phyloP scores from a whole-genome alignment of 2,113 vertebrate species.

The Bos taurus region ARS-UCD2.0 NC_037335.1:15294501-15295000 shows the following conservation, averaged over 20 bases:
- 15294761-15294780: slow-evolving; percentile 35
- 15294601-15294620: not conserved
- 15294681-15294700: not conserved
- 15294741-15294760: slow-evolving; percentile 48
- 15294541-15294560: not conserved
- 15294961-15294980: not conserved
- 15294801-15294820: slow-evolving; percentile 34
- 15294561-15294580: slow-evolving; percentile 37
- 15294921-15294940: slow-evolving; percentile 34
- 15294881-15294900: slow-evolving; percentile 30
- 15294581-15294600: not conserved
- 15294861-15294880: slow-evolving; percentile 53
- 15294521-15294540: not conserved
- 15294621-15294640: not conserved
- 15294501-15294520: not conserved
- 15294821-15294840: slow-evolving; percentile 37
- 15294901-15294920: slow-evolving; percentile 31
- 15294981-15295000: not conserved
- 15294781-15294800: slow-evolving; percentile 44
- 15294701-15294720: slow-evolving; percentile 47
- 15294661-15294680: slow-evolving; percentile 21
- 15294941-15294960: slow-evolving; percentile 3
- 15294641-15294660: not conserved
- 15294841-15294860: slow-evolving; percentile 56
- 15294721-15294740: slow-evolving; percentile 45